Evolutionary conservation across 30 jellyfish, hydroid and myxozoan species (phyloP).

Genomic region (Rhopilema esculentum): DNA sequence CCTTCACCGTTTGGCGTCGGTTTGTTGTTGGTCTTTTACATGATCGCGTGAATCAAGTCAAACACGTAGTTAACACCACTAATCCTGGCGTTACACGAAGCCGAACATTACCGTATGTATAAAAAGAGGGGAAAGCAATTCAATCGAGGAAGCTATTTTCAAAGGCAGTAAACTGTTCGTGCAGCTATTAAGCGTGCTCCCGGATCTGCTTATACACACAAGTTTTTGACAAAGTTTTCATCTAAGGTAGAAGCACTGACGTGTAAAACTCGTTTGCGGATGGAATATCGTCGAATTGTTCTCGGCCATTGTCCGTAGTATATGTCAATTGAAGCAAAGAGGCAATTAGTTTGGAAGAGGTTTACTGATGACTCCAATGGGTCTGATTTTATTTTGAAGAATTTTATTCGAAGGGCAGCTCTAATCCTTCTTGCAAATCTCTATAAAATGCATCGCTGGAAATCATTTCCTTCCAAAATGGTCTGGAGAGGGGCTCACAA

Average conservation of each 20-base stretch:
- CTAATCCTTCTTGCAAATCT: not conserved
- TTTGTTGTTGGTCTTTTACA: not conserved
- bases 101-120: not conserved
- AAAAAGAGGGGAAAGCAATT: not conserved
- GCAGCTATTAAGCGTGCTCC: not conserved
- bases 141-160: not conserved
- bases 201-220: not conserved
- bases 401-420: not conserved
- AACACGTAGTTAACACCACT: conserved; percentile 4
- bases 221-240: not conserved
- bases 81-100: conserved; percentile 10
- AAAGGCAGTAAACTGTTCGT: not conserved
- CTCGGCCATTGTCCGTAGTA: conserved; percentile 11
- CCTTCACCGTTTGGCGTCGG: not conserved
- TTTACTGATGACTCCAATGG: conserved; percentile 27
- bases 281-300: not conserved
- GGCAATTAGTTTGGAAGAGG: conserved; percentile 33
- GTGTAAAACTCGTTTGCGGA: conserved; percentile 5
- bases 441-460: not conserved
- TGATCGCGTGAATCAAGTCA: conserved; percentile 33
- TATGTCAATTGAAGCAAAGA: conserved; percentile 31
- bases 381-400: not conserved
- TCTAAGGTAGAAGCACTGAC: not conserved
- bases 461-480: not conserved
- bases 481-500: not conserved